phyloP scores from a whole-genome alignment of 92 coral and sea anemone genomes.

The Siderastrea radians region DNA sequence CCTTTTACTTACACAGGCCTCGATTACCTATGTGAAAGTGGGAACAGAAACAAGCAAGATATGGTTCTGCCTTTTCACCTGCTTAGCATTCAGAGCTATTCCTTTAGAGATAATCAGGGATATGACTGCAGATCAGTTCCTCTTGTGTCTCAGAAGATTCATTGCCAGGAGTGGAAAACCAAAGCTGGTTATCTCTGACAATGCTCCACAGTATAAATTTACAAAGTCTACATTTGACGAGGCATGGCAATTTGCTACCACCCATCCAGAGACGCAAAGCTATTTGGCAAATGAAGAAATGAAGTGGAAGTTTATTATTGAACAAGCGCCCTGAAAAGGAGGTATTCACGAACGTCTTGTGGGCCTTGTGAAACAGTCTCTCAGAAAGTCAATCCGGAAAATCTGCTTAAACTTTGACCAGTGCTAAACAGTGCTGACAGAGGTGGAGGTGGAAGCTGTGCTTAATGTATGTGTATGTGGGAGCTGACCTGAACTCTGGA shows the following conservation, averaged over 20 bases:
- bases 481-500: conserved; percentile 38
- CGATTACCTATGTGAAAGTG: conserved; percentile 36
- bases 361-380: conserved; percentile 9
- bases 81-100: conserved; percentile 43
- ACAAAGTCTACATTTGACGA: conserved; percentile 1
- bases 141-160: conserved; percentile 38
- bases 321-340: neutral
- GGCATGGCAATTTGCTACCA: conserved; percentile 18
- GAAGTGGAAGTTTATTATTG: neutral
- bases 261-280: neutral
- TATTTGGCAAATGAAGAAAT: conserved; percentile 6
- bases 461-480: conserved; percentile 19
- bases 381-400: conserved; percentile 5
- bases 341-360: conserved; percentile 13
- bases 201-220: conserved; percentile 38
- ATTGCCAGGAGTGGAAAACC: conserved; percentile 32
- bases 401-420: conserved; percentile 9
- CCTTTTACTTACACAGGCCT: conserved; percentile 61
- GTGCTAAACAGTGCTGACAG: neutral
- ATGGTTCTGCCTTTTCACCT: conserved; percentile 60
- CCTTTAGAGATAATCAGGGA: conserved; percentile 50
- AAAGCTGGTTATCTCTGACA: conserved; percentile 29
- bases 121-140: conserved; percentile 54
- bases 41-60: conserved; percentile 1
- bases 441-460: neutral